A percentile compares a stretch with the other conserved stretches of the same genome.
Evolutionary conservation across 2,113 vertebrate species (phyloP).

Genomic region (Poecilia latipinna): DNA sequence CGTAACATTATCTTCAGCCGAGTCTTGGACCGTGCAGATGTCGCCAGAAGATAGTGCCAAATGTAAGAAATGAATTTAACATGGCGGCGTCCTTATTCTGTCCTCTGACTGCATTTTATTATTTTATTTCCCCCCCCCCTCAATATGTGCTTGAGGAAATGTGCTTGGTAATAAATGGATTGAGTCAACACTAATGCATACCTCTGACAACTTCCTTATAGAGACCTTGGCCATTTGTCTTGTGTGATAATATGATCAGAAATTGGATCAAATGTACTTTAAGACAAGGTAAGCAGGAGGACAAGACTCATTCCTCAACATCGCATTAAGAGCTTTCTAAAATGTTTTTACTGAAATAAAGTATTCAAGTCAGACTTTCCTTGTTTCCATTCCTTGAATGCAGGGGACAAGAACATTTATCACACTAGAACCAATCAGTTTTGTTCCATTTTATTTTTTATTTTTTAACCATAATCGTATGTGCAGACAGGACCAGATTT

Average conservation of each 20-base stretch:
- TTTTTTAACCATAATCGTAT: background rate
- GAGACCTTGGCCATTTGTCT: conserved; percentile 24
- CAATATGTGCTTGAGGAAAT: conserved; percentile 21
- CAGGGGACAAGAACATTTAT: background rate
- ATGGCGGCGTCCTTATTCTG: conserved; percentile 37
- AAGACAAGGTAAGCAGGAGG: conserved; percentile 21
- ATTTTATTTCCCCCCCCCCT: background rate
- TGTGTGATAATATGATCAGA: conserved; percentile 22
- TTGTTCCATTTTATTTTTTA: background rate
- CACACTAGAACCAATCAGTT: background rate
- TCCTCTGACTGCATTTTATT: conserved; percentile 33
- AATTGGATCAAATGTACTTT: conserved; percentile 8
- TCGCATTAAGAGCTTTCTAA: background rate
- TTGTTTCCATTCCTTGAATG: background rate
- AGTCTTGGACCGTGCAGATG: conserved; percentile 30
- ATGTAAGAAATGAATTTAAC: conserved; percentile 32
- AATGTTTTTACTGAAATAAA: background rate
- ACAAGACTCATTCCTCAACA: conserved; percentile 7
- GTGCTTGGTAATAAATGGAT: conserved; percentile 25
- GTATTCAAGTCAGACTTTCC: background rate
- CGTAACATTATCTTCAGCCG: background rate
- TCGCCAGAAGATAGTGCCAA: conserved; percentile 24
- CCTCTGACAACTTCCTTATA: conserved; percentile 39
- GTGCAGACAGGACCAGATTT: background rate
- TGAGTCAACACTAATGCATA: conserved; percentile 27